These are phyloP conservation scores for Halichoeres trimaculatus DNA, from an alignment of 2,113 vertebrate genomes.

Conservation along the genomic window DNA sequence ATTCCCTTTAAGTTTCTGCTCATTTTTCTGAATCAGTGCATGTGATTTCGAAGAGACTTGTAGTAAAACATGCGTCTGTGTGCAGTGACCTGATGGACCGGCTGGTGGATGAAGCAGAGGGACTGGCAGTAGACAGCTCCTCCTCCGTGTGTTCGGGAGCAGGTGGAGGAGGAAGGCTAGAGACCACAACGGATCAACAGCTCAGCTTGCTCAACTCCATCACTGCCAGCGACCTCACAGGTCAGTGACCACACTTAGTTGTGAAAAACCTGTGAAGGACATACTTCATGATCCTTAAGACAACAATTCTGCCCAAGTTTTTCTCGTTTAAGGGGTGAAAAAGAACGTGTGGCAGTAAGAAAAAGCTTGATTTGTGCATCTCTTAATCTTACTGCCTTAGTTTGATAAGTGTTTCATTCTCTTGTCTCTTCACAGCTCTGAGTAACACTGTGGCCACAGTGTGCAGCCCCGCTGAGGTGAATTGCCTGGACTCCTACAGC, in stretches of 20 bases:
- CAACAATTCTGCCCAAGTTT: too few relatives aligned
- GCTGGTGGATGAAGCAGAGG: conserved; percentile 95
- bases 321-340: too few relatives aligned
- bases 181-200: conserved; percentile 90
- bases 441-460: conserved; percentile 92
- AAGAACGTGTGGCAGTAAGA: too few relatives aligned
- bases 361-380: too few relatives aligned
- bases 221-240: conserved; percentile 95
- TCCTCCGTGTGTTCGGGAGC: conserved; percentile 88
- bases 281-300: not conserved
- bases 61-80: not conserved
- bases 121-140: conserved; percentile 88
- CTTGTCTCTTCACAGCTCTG: conserved; percentile 84
- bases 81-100: conserved; percentile 96
- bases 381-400: too few relatives aligned
- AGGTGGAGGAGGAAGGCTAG: conserved; percentile 84
- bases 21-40: too few relatives aligned
- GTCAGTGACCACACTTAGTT: conserved; percentile 73
- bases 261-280: not conserved
- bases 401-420: not conserved
- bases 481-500: conserved; percentile 89
- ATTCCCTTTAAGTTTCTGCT: not conserved
- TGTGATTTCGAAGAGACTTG: not conserved
- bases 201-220: conserved; percentile 95
- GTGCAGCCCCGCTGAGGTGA: conserved; percentile 88